Percentiles rank a stretch among this genome's conserved stretches.
Conservation (phyloP, 1,140 invertebrate genomes). For the Drosophila trapezifrons region DNA sequence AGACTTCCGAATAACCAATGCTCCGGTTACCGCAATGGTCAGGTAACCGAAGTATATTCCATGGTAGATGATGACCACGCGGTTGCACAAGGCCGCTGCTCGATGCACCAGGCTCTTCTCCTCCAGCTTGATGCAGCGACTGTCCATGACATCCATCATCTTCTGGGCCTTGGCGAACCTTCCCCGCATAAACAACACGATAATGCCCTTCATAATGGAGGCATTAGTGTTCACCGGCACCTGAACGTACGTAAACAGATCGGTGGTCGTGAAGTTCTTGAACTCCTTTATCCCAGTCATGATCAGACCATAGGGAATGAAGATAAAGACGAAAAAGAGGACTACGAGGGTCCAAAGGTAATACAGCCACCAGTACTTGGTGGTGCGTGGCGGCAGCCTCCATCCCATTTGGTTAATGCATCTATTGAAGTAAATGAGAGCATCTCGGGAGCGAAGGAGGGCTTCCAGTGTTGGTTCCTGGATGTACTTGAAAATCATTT, state of each 20-base stretch:
- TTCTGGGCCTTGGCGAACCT: conserved; percentile 1
- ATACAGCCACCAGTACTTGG: conserved; percentile 32
- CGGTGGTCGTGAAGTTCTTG: conserved; percentile 30
- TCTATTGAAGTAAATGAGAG: conserved; percentile 5
- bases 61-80: conserved; percentile 9
- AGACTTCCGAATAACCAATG: conserved; percentile 16
- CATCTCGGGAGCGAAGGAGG: conserved; percentile 5
- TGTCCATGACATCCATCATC: conserved; percentile 38
- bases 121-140: conserved; percentile 14
- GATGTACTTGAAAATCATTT: conserved; percentile 17
- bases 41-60: conserved; percentile 11
- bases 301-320: conserved; percentile 19
- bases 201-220: conserved; percentile 28
- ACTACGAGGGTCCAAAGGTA: conserved; percentile 19
- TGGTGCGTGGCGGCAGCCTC: neutral
- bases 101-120: conserved; percentile 13
- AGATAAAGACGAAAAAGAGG: conserved; percentile 7
- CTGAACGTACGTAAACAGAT: conserved; percentile 38
- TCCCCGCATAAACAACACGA: neutral
- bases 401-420: conserved; percentile 20
- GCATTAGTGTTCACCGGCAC: conserved; percentile 23
- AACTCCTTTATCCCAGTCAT: conserved; percentile 30
- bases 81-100: neutral
- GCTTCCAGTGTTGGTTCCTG: neutral
- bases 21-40: conserved; percentile 7